Evolutionary conservation across 2,888 invertebrate genomes (phyloP), one percentile per base, ranked within the genome.

Genomic region (Diarsia mendica): DNA sequence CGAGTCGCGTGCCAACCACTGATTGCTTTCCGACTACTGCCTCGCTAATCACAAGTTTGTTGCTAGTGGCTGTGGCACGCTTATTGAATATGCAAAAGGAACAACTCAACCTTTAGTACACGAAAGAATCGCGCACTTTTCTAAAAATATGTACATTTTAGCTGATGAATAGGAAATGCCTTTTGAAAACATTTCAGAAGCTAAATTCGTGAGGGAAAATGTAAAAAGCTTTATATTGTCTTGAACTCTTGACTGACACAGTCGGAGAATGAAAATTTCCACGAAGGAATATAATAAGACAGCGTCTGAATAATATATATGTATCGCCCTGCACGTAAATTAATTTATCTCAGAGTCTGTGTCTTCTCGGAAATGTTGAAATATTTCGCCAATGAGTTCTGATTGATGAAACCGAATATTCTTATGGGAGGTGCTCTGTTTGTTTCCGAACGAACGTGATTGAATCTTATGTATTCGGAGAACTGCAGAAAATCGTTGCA

Each of bases 51-150:
- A 80, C 80, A 78, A 79, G 66, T 87, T 80, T 60, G 68, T 69
- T 67, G 72, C 73, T 53, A 66, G 51, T 55, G 23, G 23, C 55
- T 23, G 55, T 23, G 23, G 70, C 67, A 72, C 68, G 63, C 65
- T 80, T 78, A 83, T 76, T 85, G 39, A 72, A 82, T 82, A 84
- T 77, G 71, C 83, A 77, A 81, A 72, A 77, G 49, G 60, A 86
- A 79, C 67, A 67, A 67, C 61, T 67, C 72, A 67, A 78, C 65
- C 70, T 85, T 87, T 70, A 72, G 23, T n/a, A 66, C 33, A 44
- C 6, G 61, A 72, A 82, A 80, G n/a, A 63, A 75, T 58, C n/a
- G 68, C 69, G 11, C 58, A 28, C 46, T 51, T 49, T 48, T 53
- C 39, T 18, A 5, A 68, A 63, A 44, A 48, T 28, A 18, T 39